Evolutionary conservation across 2,113 vertebrate species (phyloP).

Genomic region (Phylloscopus trochiloides): DNA sequence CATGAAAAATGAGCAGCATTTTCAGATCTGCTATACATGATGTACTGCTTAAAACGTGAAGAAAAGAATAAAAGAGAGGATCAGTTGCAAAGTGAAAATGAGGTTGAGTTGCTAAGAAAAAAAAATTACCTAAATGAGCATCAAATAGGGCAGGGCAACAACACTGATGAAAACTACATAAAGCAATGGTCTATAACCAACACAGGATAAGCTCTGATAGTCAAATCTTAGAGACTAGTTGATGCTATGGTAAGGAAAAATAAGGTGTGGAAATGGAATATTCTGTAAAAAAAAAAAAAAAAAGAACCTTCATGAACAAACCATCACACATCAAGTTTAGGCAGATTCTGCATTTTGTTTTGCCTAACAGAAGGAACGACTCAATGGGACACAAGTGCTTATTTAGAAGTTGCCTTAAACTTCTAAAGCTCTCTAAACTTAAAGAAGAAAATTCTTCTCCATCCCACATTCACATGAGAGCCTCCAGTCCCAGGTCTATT

Average conservation of each 20-base stretch:
- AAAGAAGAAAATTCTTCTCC: not conserved
- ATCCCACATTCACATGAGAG: not conserved
- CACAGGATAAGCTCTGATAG: not conserved
- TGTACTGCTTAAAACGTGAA: not conserved
- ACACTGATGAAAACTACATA: not conserved
- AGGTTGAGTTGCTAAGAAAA: not conserved
- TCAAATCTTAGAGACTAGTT: not conserved
- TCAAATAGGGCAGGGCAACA: not conserved
- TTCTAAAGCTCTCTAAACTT: not conserved
- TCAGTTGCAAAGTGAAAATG: not conserved
- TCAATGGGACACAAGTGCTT: not conserved
- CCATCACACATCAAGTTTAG: not conserved
- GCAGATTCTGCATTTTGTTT: not conserved
- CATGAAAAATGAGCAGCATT: not conserved
- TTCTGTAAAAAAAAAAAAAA: not conserved
- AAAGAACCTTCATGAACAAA: not conserved
- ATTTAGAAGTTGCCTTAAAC: not conserved
- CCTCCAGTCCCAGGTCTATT: not conserved
- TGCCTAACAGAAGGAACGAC: not conserved
- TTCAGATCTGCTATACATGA: not conserved
- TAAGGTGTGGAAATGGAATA: not conserved
- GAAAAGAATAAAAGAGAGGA: not conserved
- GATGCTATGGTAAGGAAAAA: not conserved
- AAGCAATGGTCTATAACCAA: not conserved
- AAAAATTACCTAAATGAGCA: not conserved